Evolutionary conservation across 1,140 invertebrate genomes (phyloP).

Genomic region (Brachionus asplanchnoidis): DNA sequence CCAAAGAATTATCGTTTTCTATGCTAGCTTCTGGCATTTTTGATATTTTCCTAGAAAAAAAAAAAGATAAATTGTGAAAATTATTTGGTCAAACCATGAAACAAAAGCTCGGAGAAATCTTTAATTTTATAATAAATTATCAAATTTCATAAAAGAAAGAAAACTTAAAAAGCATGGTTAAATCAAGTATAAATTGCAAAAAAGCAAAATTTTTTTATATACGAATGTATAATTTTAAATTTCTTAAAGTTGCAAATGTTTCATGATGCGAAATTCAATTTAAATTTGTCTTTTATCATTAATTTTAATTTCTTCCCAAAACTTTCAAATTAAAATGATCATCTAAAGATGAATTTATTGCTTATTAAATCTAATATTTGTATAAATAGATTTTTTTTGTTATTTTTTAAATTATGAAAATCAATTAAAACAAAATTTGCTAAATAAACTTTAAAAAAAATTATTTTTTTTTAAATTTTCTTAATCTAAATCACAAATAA

Average conservation of each 20-base stretch:
- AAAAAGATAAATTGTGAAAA: not conserved
- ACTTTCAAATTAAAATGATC: no score
- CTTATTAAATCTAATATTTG: no score
- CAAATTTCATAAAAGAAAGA: not conserved
- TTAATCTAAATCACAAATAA: not conserved
- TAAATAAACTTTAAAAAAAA: not conserved
- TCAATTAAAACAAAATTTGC: not conserved
- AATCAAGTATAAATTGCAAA: not conserved
- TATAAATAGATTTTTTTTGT: not conserved
- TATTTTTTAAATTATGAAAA: no score
- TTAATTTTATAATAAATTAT: constrained; percentile 18
- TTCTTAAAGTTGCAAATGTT: not conserved
- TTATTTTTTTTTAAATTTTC: not conserved
- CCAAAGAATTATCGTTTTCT: not conserved
- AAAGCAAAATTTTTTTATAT: not conserved
- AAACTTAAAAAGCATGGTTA: not conserved
- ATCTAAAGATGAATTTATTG: no score
- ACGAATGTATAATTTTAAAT: not conserved
- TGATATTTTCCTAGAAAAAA: not conserved
- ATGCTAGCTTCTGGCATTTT: not conserved
- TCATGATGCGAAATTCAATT: not conserved
- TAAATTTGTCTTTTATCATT: not conserved
- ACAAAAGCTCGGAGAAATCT: not conserved
- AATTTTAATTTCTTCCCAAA: no score
- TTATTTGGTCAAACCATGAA: not conserved